Percentiles rank a stretch among this genome's conserved stretches.
Conservation (phyloP, 2,113 vertebrate genomes). For the Gobius niger region DNA sequence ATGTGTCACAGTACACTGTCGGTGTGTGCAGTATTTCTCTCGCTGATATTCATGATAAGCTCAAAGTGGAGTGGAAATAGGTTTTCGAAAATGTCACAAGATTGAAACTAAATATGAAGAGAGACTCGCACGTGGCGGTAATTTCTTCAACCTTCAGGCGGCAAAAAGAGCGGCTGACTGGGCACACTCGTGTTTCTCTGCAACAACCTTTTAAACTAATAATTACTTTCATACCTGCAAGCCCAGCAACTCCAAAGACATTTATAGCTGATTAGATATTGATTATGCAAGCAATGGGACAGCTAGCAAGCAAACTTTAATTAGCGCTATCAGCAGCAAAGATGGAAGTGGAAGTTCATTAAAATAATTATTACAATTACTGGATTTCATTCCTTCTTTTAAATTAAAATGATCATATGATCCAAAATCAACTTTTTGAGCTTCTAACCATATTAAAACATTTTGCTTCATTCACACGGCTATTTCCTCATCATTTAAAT, state of each 20-base stretch:
- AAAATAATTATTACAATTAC: background rate
- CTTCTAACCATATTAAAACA: too few species aligned
- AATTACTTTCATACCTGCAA: constrained; percentile 2
- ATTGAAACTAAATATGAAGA: constrained; percentile 17
- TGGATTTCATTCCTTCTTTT: too few species aligned
- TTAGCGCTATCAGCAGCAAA: background rate
- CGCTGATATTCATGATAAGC: constrained; percentile 28
- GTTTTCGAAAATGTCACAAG: constrained; percentile 48
- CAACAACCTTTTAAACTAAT: constrained; percentile 8
- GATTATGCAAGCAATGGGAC: constrained; percentile 5
- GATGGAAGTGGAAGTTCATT: background rate
- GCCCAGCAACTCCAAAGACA: background rate
- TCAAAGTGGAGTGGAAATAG: constrained; percentile 30
- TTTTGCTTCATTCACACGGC: too few species aligned
- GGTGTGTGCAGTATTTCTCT: constrained; percentile 9
- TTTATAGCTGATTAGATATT: constrained; percentile 2
- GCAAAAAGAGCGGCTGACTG: constrained; percentile 16
- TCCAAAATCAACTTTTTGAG: too few species aligned
- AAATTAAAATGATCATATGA: too few species aligned
- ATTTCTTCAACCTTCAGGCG: constrained; percentile 42
- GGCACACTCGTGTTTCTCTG: constrained; percentile 15
- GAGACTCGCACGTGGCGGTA: background rate
- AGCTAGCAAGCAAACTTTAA: background rate
- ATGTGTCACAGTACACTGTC: constrained; percentile 19
- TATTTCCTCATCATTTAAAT: too few species aligned